A percentile compares a stretch with the other conserved stretches of the same genome.
Evolutionary conservation across 2,888 invertebrate species (phyloP).

Genomic region (Dendrolimus pini): DNA sequence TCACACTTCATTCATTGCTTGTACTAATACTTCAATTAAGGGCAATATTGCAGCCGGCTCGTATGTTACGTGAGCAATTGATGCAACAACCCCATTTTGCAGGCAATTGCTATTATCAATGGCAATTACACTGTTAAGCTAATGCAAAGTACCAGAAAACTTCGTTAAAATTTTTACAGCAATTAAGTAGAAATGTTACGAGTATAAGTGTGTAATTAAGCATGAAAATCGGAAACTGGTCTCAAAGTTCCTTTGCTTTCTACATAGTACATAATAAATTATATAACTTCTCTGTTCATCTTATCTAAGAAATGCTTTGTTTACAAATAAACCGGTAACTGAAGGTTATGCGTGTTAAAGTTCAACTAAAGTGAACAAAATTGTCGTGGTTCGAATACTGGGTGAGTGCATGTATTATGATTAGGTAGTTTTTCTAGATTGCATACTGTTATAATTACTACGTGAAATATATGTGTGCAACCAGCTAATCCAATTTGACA

Average conservation of each 20-base stretch:
- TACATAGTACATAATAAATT: background rate
- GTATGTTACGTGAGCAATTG: constrained; percentile 40
- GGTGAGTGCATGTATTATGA: no score
- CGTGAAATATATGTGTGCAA: no score
- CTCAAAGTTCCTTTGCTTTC: constrained; percentile 3
- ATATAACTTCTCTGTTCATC: background rate
- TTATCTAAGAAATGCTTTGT: no score
- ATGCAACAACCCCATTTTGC: constrained; percentile 45
- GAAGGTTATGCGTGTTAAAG: no score
- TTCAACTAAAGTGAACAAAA: no score
- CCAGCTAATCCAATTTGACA: no score
- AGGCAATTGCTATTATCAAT: constrained; percentile 60
- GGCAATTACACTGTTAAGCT: constrained; percentile 51
- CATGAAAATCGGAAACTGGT: constrained; percentile 17
- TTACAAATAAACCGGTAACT: no score
- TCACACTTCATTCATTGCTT: constrained; percentile 27
- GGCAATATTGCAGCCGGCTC: constrained; percentile 59
- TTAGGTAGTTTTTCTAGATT: no score
- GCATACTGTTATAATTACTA: no score
- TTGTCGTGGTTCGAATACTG: no score
- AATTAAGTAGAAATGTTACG: constrained; percentile 25
- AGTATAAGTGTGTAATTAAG: constrained; percentile 14
- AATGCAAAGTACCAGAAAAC: constrained; percentile 31
- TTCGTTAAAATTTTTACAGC: constrained; percentile 36
- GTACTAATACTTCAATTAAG: constrained; percentile 62